Evolutionary conservation across 2,888 invertebrate genomes (phyloP), one percentile per base, ranked within the genome.

Genomic region (Rapana venosa): DNA sequence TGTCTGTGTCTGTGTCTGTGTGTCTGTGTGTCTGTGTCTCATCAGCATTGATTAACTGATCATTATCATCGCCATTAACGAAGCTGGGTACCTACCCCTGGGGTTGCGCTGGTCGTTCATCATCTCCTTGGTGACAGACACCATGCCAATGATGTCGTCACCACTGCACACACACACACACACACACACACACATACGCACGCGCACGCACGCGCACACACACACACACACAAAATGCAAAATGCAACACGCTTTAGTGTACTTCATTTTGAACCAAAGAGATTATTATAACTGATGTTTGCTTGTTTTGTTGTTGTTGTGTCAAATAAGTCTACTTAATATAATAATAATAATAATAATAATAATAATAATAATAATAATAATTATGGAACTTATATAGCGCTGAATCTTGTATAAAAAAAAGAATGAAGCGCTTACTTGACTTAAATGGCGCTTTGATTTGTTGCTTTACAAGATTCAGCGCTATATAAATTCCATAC

Each of bases 81-180:
- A 13, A 74, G 74, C n/a, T 4, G 30, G 74, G 13, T 36, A 83
- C 36, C 47, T 83, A 93, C 93, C 93, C 92, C 92, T 93, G 20
- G 92, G 92, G 86, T 92, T 91, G 35, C 91, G 90, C 58, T 91
- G 91, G 61, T 91, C 92, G 58, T 91, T 91, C n/a, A 94, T 86
- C 58, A 92, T 90, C 26, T 93, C 92, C 86, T 91, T 92, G 32
- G 91, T 92, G 35, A 94, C 90, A 22, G 91, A 91, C 32, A 93
- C 92, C 77, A 90, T 92, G 26, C 94, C 94, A 81, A 94, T 93
- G 58, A 93, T 91, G 90, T 94, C 94, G 92, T 94, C 94, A 17
- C 93, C 93, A 91, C 94, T 94, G 92, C 26, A 85, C 22, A 83
- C 35, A 83, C 20, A 81, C 17, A 81, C 84, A 84, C 84, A 84